These are phyloP conservation scores for Myotis lucifugus DNA, from an alignment of 2,113 vertebrate genomes.

Conservation along the genomic window DNA sequence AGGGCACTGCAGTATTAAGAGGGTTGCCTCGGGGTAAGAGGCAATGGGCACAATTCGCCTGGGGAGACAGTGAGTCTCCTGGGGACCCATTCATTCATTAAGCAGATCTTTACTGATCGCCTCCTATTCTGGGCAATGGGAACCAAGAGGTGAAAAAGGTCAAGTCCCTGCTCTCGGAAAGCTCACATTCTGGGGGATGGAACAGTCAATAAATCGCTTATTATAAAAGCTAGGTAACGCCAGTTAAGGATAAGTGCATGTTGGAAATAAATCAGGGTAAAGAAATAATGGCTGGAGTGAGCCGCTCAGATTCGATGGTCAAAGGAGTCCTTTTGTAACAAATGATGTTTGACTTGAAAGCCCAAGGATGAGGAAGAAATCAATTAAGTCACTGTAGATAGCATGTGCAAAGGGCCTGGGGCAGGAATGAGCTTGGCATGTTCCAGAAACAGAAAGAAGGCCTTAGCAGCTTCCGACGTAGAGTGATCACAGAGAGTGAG, in stretches of 20 bases:
- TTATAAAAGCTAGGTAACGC: neutral
- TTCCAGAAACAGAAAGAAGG: neutral
- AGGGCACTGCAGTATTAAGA: neutral
- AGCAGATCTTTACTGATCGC: neutral
- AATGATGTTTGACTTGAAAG: neutral
- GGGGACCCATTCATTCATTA: neutral
- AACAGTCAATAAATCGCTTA: neutral
- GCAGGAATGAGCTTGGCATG: neutral
- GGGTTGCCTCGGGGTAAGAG: neutral
- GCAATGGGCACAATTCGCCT: neutral
- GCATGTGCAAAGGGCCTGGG: conserved; percentile 49
- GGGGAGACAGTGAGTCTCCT: neutral
- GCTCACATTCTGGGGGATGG: neutral
- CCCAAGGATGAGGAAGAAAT: neutral
- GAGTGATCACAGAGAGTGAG: neutral
- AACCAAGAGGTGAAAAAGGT: neutral
- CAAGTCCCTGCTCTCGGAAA: neutral
- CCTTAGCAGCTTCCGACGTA: neutral
- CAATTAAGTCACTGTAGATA: neutral
- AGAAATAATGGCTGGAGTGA: neutral
- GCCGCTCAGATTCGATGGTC: neutral
- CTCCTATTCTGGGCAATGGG: neutral
- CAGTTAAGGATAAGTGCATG: neutral
- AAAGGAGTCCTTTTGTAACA: neutral
- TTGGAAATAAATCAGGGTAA: neutral